These are phyloP conservation scores for Cirrhinus molitorella DNA, from an alignment of 2,797 vertebrate species.

Conservation along the genomic window DNA sequence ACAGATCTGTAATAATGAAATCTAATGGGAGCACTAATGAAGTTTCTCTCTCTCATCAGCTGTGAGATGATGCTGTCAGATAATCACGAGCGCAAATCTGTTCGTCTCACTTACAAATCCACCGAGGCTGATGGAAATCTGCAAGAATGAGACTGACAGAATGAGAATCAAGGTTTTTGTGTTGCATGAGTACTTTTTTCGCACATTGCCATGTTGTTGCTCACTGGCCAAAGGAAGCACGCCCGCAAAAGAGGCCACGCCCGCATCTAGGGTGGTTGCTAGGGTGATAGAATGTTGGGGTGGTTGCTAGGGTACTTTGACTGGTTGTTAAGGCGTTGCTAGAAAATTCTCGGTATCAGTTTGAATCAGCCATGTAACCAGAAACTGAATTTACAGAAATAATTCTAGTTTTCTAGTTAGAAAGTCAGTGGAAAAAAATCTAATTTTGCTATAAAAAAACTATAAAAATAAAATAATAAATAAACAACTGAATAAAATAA, in stretches of 20 bases:
- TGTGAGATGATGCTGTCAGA: slow-evolving; percentile 60
- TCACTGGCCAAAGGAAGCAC: no score
- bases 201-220: not conserved
- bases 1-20: slow-evolving; percentile 54
- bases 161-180: not conserved
- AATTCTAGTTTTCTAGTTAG: not conserved
- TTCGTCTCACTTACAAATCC: slow-evolving; percentile 53
- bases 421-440: not conserved
- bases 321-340: no score
- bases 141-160: not conserved
- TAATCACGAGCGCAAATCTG: slow-evolving; percentile 43
- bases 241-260: no score
- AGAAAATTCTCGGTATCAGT: not conserved
- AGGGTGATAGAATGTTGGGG: no score
- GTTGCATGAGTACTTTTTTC: slow-evolving; percentile 10
- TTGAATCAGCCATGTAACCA: not conserved
- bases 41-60: slow-evolving; percentile 61
- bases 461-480: no score
- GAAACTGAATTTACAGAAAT: not conserved
- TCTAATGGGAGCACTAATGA: slow-evolving; percentile 58
- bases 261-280: not conserved
- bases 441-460: no score
- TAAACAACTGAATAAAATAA: no score
- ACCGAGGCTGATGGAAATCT: slow-evolving; percentile 34
- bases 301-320: not conserved